phyloP scores from a whole-genome alignment of 2,113 vertebrate species.

The Anguilla japonica region DNA sequence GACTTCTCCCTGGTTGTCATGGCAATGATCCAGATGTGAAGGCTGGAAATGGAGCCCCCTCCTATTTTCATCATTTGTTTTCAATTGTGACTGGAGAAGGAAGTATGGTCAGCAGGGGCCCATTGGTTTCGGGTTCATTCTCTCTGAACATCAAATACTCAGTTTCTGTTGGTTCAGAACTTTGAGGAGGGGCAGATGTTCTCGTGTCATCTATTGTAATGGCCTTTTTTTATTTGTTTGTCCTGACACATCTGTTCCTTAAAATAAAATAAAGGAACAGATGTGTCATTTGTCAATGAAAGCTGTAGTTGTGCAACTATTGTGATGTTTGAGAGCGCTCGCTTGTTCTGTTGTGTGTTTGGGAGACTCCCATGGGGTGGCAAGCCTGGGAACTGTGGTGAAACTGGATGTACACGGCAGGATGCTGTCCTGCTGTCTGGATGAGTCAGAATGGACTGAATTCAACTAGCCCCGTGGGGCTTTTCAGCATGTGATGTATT shows the following conservation, averaged over 20 bases:
- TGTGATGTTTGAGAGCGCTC: not conserved
- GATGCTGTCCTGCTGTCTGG: constrained; percentile 16
- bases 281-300: constrained; percentile 28
- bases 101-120: not conserved
- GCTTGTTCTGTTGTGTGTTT: not conserved
- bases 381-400: constrained; percentile 6
- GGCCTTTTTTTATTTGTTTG: not conserved
- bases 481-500: constrained; percentile 8
- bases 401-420: constrained; percentile 17
- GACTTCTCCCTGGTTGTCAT: constrained; percentile 31
- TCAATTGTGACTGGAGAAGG: not conserved
- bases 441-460: constrained; percentile 24
- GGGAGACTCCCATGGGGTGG: constrained; percentile 14
- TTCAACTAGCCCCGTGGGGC: constrained; percentile 10
- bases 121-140: not conserved
- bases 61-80: not conserved
- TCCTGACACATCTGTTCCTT: not conserved
- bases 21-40: constrained; percentile 34
- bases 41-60: not conserved
- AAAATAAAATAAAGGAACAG: constrained; percentile 11
- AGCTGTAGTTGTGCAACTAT: constrained; percentile 30
- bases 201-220: not conserved
- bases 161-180: not conserved
- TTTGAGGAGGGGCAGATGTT: not conserved
- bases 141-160: not conserved